A percentile compares a stretch with the other conserved stretches of the same genome.
phyloP scores from a whole-genome alignment of 2,888 invertebrate genomes.

The Phasia obesa region DNA sequence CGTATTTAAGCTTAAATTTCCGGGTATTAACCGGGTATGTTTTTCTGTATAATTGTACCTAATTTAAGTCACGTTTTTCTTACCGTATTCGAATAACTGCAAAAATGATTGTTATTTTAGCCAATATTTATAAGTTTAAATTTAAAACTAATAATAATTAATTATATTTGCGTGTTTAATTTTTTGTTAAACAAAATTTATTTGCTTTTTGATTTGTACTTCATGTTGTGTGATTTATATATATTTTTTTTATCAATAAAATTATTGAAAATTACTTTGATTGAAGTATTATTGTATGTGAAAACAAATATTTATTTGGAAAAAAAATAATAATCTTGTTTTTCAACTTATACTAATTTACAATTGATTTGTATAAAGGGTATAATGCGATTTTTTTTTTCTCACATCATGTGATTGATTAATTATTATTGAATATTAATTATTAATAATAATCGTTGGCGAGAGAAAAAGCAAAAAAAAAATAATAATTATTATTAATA shows the following conservation, averaged over 20 bases:
- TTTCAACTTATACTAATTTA: constrained; percentile 38
- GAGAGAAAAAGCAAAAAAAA: background rate
- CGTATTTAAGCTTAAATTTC: no score
- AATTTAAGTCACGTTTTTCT: no score
- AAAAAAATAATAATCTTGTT: constrained; percentile 27
- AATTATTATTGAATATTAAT: constrained; percentile 60
- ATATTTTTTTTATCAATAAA: constrained; percentile 64
- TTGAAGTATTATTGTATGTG: constrained; percentile 25
- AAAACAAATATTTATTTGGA: constrained; percentile 48
- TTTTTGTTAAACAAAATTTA: background rate
- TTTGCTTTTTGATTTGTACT: constrained; percentile 16
- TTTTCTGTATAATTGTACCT: no score
- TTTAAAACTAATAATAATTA: constrained; percentile 17
- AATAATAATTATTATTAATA: constrained; percentile 45
- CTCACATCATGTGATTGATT: constrained; percentile 57
- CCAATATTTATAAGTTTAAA: background rate
- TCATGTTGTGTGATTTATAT: constrained; percentile 28
- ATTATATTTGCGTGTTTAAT: constrained; percentile 57
- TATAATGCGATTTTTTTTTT: constrained; percentile 2
- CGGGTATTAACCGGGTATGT: no score
- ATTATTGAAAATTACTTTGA: constrained; percentile 67
- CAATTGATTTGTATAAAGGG: constrained; percentile 47
- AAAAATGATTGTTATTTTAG: no score
- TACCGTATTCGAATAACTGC: no score
- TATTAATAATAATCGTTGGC: background rate